Evolutionary conservation across 2,888 invertebrate species (phyloP), one percentile per base, ranked within the genome.

Genomic region (Orthosia gracilis): DNA sequence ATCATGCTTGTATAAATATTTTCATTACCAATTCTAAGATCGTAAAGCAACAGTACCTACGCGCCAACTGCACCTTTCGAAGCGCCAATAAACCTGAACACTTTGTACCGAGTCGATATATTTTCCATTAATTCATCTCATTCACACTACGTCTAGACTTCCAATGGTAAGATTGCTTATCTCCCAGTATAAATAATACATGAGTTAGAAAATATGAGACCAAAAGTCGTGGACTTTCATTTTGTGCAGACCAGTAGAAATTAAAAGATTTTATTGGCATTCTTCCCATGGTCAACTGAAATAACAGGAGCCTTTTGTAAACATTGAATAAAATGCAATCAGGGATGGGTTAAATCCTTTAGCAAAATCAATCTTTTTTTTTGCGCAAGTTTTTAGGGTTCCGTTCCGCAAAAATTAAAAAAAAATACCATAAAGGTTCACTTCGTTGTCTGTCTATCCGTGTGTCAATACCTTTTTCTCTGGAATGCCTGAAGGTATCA

Each of bases 221-320:
- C 82, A 68, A 73, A 69, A 86, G 77, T 83, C 89, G 90, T 89
- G 85, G 89, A 89, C 90, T 92, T 92, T 91, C 91, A 92, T 93
- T 93, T 92, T 92, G 91, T 90, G 88, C 89, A 87, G 91, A 88
- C 91, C 90, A 93, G 91, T 91, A 91, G 90, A 94, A 94, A 95
- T 95, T 94, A 95, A 94, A 92, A 89, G 91, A 92, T 93, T 92
- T 93, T 94, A 95, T 94, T 95, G 94, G 95, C 95, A 93, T 92
- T 90, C 89, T 92, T 95, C 94, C 94, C 94, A 87, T 83, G 75
- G 82, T 83, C 85, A 87, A 89, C 85, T 89, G 82, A 91, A 92
- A 92, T 91, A 91, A 87, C 66, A 84, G 58, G 2, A 62, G 54
- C 21, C 66, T 71, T 78, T 73, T 69, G 63, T 66, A 83, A 83